phyloP scores from a whole-genome alignment of 2,888 invertebrate species.

The Standfussiana lucernea region DNA sequence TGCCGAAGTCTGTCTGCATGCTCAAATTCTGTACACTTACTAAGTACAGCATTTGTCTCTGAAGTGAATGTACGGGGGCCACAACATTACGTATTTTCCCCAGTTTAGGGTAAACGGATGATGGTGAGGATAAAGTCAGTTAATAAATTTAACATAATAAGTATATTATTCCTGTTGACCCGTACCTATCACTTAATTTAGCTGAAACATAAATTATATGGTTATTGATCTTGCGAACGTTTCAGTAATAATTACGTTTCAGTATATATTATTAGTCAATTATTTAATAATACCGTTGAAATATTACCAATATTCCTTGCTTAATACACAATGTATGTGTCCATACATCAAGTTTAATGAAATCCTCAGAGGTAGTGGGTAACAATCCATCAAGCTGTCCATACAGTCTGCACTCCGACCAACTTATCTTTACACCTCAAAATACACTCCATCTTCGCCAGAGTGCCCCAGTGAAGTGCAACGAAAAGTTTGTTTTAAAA shows the following conservation, averaged over 20 bases:
- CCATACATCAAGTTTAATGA: slow-evolving; percentile 74
- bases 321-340: slow-evolving; percentile 29
- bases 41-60: neutral
- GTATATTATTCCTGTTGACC: neutral
- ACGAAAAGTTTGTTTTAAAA: slow-evolving; percentile 73
- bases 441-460: slow-evolving; percentile 46
- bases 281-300: neutral
- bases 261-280: neutral
- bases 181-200: neutral
- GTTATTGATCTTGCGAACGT: neutral
- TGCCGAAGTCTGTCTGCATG: neutral
- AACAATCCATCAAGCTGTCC: slow-evolving; percentile 85
- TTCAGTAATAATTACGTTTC: neutral
- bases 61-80: neutral
- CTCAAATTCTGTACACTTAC: neutral
- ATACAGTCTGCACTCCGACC: slow-evolving; percentile 69
- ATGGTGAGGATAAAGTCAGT: neutral
- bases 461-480: slow-evolving; percentile 67
- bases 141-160: neutral
- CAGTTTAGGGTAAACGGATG: too few relatives aligned
- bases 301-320: slow-evolving; percentile 32
- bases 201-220: neutral
- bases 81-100: neutral
- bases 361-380: slow-evolving; percentile 74
- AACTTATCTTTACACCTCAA: slow-evolving; percentile 71